phyloP scores from a whole-genome alignment of 2,888 invertebrate genomes.

The Metopia argyrocephala region DNA sequence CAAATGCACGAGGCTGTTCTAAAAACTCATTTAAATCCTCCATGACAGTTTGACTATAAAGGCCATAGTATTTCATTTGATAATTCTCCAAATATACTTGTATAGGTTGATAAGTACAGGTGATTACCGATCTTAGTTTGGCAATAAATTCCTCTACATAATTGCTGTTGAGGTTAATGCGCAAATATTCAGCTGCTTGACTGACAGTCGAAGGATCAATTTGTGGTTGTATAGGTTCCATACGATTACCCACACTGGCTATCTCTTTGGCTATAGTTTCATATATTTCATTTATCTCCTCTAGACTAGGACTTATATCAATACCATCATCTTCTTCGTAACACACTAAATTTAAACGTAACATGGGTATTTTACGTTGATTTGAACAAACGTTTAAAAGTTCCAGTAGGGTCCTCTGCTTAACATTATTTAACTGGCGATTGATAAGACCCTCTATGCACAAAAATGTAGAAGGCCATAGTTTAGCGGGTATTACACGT shows the following conservation, averaged over 20 bases:
- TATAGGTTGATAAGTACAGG: conserved; percentile 81
- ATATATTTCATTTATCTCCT: conserved; percentile 81
- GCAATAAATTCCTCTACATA: conserved; percentile 80
- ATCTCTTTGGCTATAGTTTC: conserved; percentile 81
- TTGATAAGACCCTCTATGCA: conserved; percentile 80
- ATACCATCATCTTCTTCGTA: conserved; percentile 71
- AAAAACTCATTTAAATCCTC: conserved; percentile 79
- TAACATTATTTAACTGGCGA: conserved; percentile 83
- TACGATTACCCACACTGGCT: conserved; percentile 80
- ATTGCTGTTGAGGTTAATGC: conserved; percentile 82
- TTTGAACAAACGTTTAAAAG: conserved; percentile 81
- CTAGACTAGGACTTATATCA: conserved; percentile 81
- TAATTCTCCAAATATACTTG: conserved; percentile 80
- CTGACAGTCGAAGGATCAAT: conserved; percentile 78
- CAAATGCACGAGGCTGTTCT: conserved; percentile 80
- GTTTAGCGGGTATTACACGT: conserved; percentile 69
- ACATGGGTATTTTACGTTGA: conserved; percentile 81
- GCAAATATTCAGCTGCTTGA: conserved; percentile 80
- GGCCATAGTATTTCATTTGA: conserved; percentile 80
- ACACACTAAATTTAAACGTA: conserved; percentile 80
- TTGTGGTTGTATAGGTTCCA: conserved; percentile 80
- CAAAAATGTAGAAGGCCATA: conserved; percentile 74
- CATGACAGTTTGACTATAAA: conserved; percentile 80
- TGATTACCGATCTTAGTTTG: conserved; percentile 80
- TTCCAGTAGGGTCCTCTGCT: conserved; percentile 84